A percentile compares a stretch with the other conserved stretches of the same genome.
Evolutionary conservation across 2,797 vertebrate species (phyloP).

Genomic region (Pyrocephalus nanus): DNA sequence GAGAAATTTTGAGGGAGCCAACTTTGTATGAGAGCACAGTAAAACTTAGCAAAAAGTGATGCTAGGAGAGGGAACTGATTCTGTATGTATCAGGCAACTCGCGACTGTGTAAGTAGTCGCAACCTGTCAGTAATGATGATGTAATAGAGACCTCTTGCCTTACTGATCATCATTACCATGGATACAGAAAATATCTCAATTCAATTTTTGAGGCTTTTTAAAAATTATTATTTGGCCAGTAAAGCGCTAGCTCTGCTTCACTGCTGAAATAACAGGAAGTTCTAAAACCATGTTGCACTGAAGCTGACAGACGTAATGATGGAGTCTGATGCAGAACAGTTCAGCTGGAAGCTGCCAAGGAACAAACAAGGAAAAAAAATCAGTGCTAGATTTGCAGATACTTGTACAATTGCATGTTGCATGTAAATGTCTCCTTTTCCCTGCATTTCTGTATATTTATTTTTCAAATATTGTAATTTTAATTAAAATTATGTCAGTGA

Average conservation of each 20-base stretch:
- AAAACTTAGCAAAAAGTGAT: neutral
- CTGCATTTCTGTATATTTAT: neutral
- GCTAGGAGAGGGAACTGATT: neutral
- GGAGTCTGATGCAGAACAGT: neutral
- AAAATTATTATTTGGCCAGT: neutral
- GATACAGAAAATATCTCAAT: neutral
- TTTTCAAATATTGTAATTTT: neutral
- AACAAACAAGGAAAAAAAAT: neutral
- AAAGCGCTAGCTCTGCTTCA: neutral
- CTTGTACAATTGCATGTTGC: neutral
- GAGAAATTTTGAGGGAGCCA: neutral
- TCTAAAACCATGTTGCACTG: constrained; percentile 4
- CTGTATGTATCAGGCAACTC: neutral
- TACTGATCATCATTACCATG: neutral
- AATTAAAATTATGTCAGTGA: neutral
- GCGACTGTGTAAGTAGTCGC: neutral
- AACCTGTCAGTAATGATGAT: neutral
- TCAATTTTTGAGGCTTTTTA: neutral
- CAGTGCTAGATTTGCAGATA: neutral
- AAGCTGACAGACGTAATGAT: constrained; percentile 20
- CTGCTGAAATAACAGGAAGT: constrained; percentile 30
- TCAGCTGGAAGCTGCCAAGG: neutral
- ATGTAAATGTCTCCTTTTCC: neutral
- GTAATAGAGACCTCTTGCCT: neutral
- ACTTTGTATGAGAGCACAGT: neutral